A percentile compares a stretch with the other conserved stretches of the same genome.
These are phyloP conservation scores for Drosophila takahashii DNA, from an alignment of 1,140 invertebrate species.

Conservation along the genomic window DNA sequence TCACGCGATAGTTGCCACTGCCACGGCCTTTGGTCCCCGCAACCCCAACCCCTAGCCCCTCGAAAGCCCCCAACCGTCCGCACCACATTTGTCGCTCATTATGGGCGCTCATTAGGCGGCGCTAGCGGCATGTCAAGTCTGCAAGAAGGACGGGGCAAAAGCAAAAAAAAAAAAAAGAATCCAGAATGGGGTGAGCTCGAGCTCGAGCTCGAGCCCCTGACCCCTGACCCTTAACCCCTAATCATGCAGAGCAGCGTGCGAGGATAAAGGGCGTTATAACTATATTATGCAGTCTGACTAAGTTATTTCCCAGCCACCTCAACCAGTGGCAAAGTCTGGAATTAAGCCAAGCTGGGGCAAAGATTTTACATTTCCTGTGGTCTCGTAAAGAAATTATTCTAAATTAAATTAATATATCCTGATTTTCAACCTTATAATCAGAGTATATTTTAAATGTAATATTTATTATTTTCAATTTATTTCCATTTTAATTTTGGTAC, in stretches of 20 bases:
- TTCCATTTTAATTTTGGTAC: neutral
- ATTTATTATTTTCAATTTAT: neutral
- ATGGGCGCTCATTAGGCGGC: constrained; percentile 78
- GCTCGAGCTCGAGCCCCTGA: constrained; percentile 3
- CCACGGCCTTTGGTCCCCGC: constrained; percentile 4
- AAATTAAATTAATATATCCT: too few species aligned
- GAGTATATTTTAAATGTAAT: neutral
- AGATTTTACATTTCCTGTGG: too few species aligned
- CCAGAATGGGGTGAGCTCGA: neutral
- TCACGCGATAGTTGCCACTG: constrained; percentile 56
- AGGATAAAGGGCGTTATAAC: constrained; percentile 30
- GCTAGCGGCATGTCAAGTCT: constrained; percentile 73
- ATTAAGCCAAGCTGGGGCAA: neutral
- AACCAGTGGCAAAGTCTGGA: constrained; percentile 2
- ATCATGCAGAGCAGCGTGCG: constrained; percentile 16
- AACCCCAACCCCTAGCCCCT: neutral
- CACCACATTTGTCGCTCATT: constrained; percentile 64
- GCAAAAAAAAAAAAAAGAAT: constrained; percentile 1
- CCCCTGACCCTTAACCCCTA: constrained; percentile 40
- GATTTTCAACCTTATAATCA: too few species aligned
- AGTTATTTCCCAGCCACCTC: constrained; percentile 4
- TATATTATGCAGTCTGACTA: constrained; percentile 43
- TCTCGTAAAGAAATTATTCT: neutral
- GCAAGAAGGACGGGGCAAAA: constrained; percentile 17
- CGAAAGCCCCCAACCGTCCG: neutral